These are phyloP conservation scores for Noctua fimbriata DNA, from an alignment of 2,888 invertebrate species.

Conservation along the genomic window DNA sequence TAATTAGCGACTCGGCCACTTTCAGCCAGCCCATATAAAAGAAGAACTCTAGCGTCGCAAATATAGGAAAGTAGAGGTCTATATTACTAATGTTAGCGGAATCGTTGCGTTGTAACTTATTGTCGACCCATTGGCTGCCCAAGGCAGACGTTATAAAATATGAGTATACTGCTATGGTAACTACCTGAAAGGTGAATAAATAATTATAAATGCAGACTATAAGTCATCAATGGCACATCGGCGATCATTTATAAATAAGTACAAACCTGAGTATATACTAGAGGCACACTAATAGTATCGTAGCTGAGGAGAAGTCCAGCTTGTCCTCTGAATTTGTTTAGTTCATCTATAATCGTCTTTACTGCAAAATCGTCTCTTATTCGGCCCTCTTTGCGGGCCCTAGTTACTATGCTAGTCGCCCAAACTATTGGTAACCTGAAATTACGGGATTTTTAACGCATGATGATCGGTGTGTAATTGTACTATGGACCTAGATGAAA, in stretches of 20 bases:
- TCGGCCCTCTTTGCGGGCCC: constrained; percentile 97
- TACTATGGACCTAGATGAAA: not conserved
- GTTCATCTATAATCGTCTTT: constrained; percentile 96
- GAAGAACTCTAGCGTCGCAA: constrained; percentile 96
- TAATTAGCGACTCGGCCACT: constrained; percentile 97
- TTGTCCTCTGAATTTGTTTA: constrained; percentile 95
- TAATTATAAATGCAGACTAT: not conserved
- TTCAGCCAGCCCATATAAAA: constrained; percentile 98
- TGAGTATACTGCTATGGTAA: constrained; percentile 97
- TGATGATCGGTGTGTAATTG: not conserved
- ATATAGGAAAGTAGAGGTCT: constrained; percentile 97
- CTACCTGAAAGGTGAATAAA: constrained; percentile 90
- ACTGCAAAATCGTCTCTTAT: constrained; percentile 98
- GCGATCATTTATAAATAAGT: not conserved
- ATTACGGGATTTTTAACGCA: constrained; percentile 24
- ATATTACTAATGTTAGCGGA: constrained; percentile 90
- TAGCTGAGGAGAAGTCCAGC: constrained; percentile 94
- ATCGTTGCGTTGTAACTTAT: constrained; percentile 81
- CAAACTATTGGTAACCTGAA: constrained; percentile 95
- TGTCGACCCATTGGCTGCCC: constrained; percentile 96
- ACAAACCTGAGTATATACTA: constrained; percentile 94
- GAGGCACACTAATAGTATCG: constrained; percentile 94
- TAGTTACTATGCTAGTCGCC: constrained; percentile 97
- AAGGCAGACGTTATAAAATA: constrained; percentile 97
- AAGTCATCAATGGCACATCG: not conserved